Base-by-base conservation (phyloP, 2,888 invertebrate species). In the Macaria notata region DNA sequence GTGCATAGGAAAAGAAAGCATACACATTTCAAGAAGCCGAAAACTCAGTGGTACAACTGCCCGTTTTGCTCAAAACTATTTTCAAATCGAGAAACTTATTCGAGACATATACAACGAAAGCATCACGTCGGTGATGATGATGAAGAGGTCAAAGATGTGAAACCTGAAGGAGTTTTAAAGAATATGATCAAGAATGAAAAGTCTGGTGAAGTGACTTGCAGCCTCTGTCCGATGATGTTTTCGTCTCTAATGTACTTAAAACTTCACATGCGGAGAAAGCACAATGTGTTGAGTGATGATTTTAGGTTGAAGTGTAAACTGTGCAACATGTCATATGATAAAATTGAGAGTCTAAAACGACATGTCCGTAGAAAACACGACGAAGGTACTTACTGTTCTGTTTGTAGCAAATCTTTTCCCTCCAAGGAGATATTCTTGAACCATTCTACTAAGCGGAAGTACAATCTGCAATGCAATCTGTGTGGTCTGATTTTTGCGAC, bases 301-400 rank as follows among this genome's bases (percentile, higher is more conserved):
- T 91, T 88, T 55, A 75, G 83, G 61, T 71, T 88, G 44, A 89
- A 88, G 64, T 91, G 91, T 64, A 80, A 78, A 49, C 82, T 89
- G 56, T 91, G 91, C 60, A 84, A 85, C 58, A 68, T 91, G n/a
- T 89, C 89, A 0, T 91, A 90, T 46, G 81, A 88, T 56, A 90
- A 88, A 67, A 79, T 88, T n/a, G 88, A 89, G 51, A 91, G 91
- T 62, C 71, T 91, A 1, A 89, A 89, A 63, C 71, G 88, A 4
- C 91, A 91, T 62, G 78, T 90, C 0, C 70, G 84, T 47, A 75
- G 90, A 52, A 91, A 90, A 74, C 91, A 91, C 36, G 84, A 84
- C 6, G 70, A 74, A n/a, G 82, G 79, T 0, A 79, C 83, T 0
- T 75, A 78, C 51, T 89, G 90, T 60, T 82, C 83, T 31, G 80